Conservation (phyloP, 2,113 vertebrate genomes). For the Peromyscus leucopus region DNA sequence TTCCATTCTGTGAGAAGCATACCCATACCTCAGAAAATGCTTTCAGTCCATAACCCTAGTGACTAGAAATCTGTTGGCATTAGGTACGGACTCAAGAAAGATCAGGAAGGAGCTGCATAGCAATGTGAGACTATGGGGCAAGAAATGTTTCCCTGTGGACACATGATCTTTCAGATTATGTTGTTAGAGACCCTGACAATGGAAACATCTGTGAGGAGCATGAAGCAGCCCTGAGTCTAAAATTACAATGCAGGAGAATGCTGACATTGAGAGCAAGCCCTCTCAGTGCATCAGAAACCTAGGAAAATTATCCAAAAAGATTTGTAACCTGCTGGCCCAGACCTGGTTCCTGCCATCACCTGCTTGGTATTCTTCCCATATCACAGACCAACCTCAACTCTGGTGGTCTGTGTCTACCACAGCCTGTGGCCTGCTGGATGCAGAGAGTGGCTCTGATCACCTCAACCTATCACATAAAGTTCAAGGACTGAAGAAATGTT, state of each 20-base stretch:
- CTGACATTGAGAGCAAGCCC: background rate
- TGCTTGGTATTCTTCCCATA: fast-evolving
- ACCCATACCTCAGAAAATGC: background rate
- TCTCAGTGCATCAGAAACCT: background rate
- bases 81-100: background rate
- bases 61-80: background rate
- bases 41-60: background rate
- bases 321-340: fast-evolving
- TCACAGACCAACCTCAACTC: fast-evolving
- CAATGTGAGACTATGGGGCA: fast-evolving
- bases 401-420: background rate
- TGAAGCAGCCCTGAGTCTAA: no score
- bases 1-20: background rate
- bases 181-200: fast-evolving
- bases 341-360: background rate
- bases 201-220: background rate
- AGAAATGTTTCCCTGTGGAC: fast-evolving
- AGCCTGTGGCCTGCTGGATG: fast-evolving
- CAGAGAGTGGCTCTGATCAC: background rate
- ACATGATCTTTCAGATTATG: background rate
- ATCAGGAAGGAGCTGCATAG: background rate
- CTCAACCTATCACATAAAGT: fast-evolving
- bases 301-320: background rate
- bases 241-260: fast-evolving
- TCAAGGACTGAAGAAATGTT: fast-evolving